phyloP scores from a whole-genome alignment of 2,113 vertebrate species.

The Cygnus buccinator region DNA sequence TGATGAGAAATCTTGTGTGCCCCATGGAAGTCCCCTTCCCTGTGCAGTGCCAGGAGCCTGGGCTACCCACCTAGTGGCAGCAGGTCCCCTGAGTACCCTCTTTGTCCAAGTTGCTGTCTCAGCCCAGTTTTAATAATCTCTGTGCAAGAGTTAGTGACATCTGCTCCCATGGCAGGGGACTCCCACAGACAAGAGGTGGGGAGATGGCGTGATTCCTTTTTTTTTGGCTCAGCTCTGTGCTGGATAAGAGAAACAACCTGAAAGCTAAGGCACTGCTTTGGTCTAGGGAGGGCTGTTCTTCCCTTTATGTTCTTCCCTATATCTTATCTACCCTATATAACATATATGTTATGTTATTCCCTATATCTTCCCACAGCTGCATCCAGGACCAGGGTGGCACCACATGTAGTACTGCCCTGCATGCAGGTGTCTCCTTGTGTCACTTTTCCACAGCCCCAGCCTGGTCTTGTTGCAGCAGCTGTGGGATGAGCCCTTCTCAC shows the following conservation, averaged over 20 bases:
- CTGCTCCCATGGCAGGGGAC: not conserved
- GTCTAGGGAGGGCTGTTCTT: not conserved
- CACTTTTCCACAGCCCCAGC: not conserved
- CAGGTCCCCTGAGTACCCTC: not conserved
- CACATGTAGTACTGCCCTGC: not conserved
- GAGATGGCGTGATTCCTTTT: not conserved
- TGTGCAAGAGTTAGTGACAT: not conserved
- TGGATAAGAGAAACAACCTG: not conserved
- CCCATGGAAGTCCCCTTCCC: not conserved
- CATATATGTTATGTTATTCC: too few species aligned
- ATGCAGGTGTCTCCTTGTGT: too few species aligned
- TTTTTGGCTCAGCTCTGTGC: not conserved
- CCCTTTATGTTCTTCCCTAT: not conserved
- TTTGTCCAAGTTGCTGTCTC: not conserved
- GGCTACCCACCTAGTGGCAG: not conserved
- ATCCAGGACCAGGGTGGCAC: not conserved
- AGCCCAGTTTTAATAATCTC: not conserved
- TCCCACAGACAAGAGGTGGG: rapidly evolving
- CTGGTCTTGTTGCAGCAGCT: rapidly evolving
- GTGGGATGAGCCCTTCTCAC: rapidly evolving
- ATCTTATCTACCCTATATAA: too few species aligned
- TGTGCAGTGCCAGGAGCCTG: not conserved
- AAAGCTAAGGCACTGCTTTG: not conserved
- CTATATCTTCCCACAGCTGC: not conserved
- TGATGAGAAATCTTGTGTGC: not conserved